A percentile compares a stretch with the other conserved stretches of the same genome.
phyloP scores from a whole-genome alignment of 2,888 invertebrate genomes.

The Cistogaster globosa region DNA sequence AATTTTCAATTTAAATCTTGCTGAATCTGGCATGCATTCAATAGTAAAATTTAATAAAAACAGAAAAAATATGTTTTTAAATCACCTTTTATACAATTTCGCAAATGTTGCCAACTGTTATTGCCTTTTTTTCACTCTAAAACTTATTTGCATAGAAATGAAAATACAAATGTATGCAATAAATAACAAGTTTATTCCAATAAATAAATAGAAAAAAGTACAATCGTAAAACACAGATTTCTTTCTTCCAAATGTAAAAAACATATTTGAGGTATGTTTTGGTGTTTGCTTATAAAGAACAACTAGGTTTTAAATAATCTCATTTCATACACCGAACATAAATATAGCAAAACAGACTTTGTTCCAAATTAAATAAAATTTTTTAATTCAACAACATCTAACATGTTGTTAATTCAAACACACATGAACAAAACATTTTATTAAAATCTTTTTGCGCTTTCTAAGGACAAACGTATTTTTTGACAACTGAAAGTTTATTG shows the following conservation, averaged over 20 bases:
- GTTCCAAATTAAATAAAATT: too few species aligned
- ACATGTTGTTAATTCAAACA: too few species aligned
- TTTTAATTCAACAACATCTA: too few species aligned
- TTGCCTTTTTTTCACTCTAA: neutral
- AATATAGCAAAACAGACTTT: too few species aligned
- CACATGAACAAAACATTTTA: too few species aligned
- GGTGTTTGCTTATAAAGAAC: neutral
- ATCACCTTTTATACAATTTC: slow-evolving; percentile 26
- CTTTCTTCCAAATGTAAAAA: slow-evolving; percentile 22
- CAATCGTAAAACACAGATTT: slow-evolving; percentile 56
- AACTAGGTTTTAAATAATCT: too few species aligned
- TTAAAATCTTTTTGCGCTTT: too few species aligned
- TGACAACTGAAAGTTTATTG: too few species aligned
- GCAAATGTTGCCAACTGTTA: slow-evolving; percentile 29
- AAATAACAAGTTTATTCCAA: slow-evolving; percentile 48
- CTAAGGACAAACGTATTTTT: too few species aligned
- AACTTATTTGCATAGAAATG: neutral
- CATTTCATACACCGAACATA: neutral
- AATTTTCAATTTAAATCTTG: too few species aligned
- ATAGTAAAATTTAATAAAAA: neutral
- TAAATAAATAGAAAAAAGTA: neutral
- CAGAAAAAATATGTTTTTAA: slow-evolving; percentile 11
- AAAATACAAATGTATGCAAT: neutral
- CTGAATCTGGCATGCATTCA: too few species aligned
- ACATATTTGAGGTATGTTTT: slow-evolving; percentile 20